These are phyloP conservation scores for Tachysurus fulvidraco DNA, from an alignment of 2,113 vertebrate genomes.

Conservation along the genomic window DNA sequence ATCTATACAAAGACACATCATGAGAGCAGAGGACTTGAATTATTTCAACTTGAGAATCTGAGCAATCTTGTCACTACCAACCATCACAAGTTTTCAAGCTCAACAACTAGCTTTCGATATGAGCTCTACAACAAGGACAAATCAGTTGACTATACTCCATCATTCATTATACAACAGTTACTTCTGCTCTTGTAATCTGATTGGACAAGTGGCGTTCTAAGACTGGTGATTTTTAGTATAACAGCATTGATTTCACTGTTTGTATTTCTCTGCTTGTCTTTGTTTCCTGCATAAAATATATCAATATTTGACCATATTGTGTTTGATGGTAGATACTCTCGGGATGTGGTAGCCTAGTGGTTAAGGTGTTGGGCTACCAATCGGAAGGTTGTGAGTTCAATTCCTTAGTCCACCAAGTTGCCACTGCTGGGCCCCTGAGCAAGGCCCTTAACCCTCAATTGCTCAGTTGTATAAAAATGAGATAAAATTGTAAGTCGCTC, in stretches of 20 bases:
- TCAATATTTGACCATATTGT: not conserved
- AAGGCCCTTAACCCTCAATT: too few relatives aligned
- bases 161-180: not conserved
- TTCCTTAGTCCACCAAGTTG: too few relatives aligned
- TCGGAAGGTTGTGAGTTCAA: too few relatives aligned
- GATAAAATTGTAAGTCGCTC: too few relatives aligned
- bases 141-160: not conserved
- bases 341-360: too few relatives aligned
- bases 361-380: too few relatives aligned
- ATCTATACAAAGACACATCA: not conserved
- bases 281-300: too few relatives aligned
- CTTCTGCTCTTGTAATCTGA: not conserved
- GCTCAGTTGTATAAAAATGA: too few relatives aligned
- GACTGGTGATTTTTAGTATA: not conserved
- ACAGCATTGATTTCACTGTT: not conserved
- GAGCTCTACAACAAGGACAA: not conserved
- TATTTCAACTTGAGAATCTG: not conserved
- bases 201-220: too few relatives aligned
- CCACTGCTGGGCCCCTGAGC: too few relatives aligned
- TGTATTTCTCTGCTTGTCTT: too few relatives aligned
- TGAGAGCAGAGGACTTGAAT: not conserved
- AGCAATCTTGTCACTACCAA: not conserved
- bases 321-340: not conserved
- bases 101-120: not conserved
- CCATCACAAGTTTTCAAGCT: not conserved